Base-by-base conservation (phyloP, 1,140 invertebrate genomes). In the Polyergus mexicanus region DNA sequence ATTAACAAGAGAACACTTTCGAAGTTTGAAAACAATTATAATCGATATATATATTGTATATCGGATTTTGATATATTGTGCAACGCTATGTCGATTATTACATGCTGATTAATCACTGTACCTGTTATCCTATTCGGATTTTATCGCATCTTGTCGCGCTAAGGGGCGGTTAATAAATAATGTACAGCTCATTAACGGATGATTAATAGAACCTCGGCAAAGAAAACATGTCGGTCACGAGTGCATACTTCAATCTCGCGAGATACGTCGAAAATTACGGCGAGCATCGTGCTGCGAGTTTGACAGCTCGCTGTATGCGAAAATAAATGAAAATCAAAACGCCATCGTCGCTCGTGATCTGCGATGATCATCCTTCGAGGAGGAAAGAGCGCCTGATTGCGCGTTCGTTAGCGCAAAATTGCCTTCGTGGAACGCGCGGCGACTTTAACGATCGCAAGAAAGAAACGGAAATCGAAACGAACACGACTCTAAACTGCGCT, bases 131-230 rank as follows among this genome's bases (percentile, higher is more conserved):
- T 68, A 68, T 68, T 68, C 54, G 32, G 75, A 7, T 38, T 77
- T 65, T 69, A 69, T 76, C 74, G 54, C 65, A 38, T n/a, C 38
- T 44, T 66, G 76, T 80, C 76, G 76, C 76, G 63, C 22, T 80
- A 69, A 80, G 68, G 76, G 32, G 54, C 44, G 44, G 47, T 80
- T 80, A 69, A 80, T 80, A 80, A 80, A 80, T 80, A 80, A 80
- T 80, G 65, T 38, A 35, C 44, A 54, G 54, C 44, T 80, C 76
- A 80, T 80, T 80, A 80, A 51, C 32, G 63, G 32, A 56, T 80
- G 76, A 80, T 80, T 80, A 80, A 80, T 80, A 80, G 76, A 80
- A 56, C 76, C 32, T 22, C 3, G 38, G 54, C 44, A 28, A 69
- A 16, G 44, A 68, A n/a, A 54, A 66, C 41, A 68, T 54, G 76